phyloP scores from a whole-genome alignment of 1,140 invertebrate species.

The Drosophila neocordata region DNA sequence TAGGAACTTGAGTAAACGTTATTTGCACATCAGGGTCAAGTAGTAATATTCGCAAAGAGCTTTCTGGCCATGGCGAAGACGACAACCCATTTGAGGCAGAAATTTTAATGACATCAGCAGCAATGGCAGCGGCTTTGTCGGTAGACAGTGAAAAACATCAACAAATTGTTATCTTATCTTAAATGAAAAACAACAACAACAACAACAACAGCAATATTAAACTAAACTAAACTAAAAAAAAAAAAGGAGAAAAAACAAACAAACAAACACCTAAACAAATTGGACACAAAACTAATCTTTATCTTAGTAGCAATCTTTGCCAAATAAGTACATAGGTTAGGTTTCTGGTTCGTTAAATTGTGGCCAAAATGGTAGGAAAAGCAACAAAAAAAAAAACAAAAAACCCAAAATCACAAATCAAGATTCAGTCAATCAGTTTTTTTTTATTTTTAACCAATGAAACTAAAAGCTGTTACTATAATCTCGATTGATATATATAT shows the following conservation, averaged over 20 bases:
- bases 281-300: conserved; percentile 11
- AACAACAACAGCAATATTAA: no score
- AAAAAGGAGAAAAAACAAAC: no score
- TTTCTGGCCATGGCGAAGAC: not conserved
- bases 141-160: not conserved
- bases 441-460: no score
- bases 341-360: conserved; percentile 1
- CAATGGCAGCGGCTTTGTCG: not conserved
- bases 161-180: conserved; percentile 9
- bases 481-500: no score
- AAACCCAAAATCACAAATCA: not conserved
- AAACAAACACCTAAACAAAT: not conserved
- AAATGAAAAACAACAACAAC: not conserved
- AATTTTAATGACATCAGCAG: conserved; percentile 9
- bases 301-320: conserved; percentile 2
- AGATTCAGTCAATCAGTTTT: conserved; percentile 8
- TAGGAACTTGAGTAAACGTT: conserved; percentile 8
- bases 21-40: conserved; percentile 9
- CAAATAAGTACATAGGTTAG: conserved; percentile 10
- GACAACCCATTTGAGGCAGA: not conserved
- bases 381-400: not conserved
- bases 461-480: not conserved
- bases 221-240: not conserved
- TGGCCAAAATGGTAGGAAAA: not conserved
- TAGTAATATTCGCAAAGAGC: conserved; percentile 7